Conservation (phyloP, 2,888 invertebrate genomes). For the Caenorhabditis virilis region DNA sequence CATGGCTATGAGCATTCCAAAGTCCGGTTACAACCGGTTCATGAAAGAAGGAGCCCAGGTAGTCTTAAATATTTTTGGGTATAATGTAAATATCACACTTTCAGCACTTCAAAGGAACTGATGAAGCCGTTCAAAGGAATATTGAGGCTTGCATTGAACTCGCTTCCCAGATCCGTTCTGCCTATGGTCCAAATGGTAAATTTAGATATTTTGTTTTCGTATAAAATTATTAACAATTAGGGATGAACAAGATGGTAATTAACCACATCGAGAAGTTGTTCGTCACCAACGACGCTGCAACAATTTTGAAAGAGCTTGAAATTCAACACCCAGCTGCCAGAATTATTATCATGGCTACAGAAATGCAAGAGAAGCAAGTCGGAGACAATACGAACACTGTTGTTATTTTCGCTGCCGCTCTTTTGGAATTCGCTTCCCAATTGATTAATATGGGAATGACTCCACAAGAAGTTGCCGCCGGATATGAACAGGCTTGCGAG, state of each 20-base stretch:
- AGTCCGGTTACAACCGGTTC: slow-evolving; percentile 66
- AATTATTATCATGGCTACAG: slow-evolving; percentile 89
- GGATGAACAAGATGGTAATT: slow-evolving; percentile 94
- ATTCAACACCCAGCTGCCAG: slow-evolving; percentile 98
- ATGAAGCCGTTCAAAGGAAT: slow-evolving; percentile 93
- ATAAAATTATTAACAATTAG: slow-evolving; percentile 58
- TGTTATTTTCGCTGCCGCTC: slow-evolving; percentile 87
- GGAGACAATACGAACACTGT: slow-evolving; percentile 99
- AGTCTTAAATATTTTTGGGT: not conserved
- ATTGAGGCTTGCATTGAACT: slow-evolving; percentile 95
- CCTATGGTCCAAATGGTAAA: slow-evolving; percentile 97
- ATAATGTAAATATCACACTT: slow-evolving; percentile 36
- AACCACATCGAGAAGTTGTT: slow-evolving; percentile 98
- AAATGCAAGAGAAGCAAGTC: slow-evolving; percentile 84
- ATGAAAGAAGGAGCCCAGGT: slow-evolving; percentile 68
- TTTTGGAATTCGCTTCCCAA: slow-evolving; percentile 89
- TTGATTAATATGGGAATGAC: slow-evolving; percentile 85
- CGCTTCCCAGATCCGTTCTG: slow-evolving; percentile 87
- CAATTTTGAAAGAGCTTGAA: slow-evolving; percentile 79
- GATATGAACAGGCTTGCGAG: slow-evolving; percentile 87
- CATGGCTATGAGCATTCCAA: slow-evolving; percentile 66
- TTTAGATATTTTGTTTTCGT: not conserved
- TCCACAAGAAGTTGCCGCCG: slow-evolving; percentile 92
- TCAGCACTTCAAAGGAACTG: slow-evolving; percentile 84
- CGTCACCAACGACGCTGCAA: slow-evolving; percentile 98